Evolutionary conservation across 2,113 vertebrate genomes (phyloP).

Genomic region (Vulpes vulpes): DNA sequence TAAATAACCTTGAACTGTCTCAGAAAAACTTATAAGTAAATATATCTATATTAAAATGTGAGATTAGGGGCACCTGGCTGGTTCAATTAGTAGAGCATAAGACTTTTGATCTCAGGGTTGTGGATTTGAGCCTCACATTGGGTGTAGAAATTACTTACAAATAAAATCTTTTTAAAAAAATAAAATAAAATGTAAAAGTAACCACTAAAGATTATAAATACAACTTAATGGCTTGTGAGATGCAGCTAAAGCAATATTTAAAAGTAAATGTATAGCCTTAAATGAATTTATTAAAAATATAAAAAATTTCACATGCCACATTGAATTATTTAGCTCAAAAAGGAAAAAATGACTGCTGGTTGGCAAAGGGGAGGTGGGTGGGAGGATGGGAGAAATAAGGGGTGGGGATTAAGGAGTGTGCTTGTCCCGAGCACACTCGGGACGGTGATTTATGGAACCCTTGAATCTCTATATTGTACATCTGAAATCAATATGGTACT

Average conservation of each 20-base stretch:
- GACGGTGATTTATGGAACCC: background rate
- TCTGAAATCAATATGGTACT: background rate
- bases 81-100: background rate
- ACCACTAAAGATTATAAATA: slow-evolving; percentile 14
- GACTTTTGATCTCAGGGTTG: background rate
- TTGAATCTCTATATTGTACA: background rate
- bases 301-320: background rate
- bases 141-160: background rate
- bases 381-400: background rate
- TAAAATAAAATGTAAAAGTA: background rate
- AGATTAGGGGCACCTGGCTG: background rate
- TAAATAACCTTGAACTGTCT: background rate
- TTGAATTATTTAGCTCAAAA: background rate
- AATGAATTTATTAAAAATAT: slow-evolving; percentile 22
- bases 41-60: background rate
- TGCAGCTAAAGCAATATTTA: background rate
- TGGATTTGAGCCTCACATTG: background rate
- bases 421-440: background rate
- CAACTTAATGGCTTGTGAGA: background rate
- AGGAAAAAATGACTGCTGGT: background rate
- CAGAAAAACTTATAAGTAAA: background rate
- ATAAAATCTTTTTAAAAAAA: background rate
- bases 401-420: background rate
- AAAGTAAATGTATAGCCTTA: background rate
- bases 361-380: background rate